phyloP scores from a whole-genome alignment of 2,113 vertebrate genomes.

The Petaurus breviceps region DNA sequence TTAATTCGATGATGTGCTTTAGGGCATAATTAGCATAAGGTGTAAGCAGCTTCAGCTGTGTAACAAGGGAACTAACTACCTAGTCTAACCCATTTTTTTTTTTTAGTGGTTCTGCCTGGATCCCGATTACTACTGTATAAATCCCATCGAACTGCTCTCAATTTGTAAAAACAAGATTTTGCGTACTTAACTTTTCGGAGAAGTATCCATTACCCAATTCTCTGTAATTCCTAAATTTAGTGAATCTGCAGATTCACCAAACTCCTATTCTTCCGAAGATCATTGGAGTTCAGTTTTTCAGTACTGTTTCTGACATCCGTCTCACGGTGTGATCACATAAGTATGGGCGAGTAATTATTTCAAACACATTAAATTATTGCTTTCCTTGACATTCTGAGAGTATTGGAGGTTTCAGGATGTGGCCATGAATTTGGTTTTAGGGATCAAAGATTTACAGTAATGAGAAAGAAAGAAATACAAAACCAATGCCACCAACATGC shows the following conservation, averaged over 20 bases:
- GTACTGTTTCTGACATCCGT: neutral
- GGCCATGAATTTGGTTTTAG: neutral
- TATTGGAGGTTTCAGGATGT: slow-evolving; percentile 38
- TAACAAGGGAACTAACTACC: neutral
- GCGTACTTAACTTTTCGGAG: neutral
- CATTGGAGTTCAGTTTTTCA: neutral
- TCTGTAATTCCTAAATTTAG: neutral
- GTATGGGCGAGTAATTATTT: slow-evolving; percentile 27
- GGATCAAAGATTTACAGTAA: neutral
- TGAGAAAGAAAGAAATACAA: neutral
- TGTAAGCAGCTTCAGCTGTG: slow-evolving; percentile 6
- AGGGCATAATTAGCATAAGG: neutral
- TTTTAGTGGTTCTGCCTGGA: neutral
- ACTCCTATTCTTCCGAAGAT: neutral
- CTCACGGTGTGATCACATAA: neutral
- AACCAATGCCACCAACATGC: neutral
- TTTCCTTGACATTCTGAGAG: neutral
- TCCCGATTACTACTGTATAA: neutral
- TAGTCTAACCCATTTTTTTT: neutral
- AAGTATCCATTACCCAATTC: neutral
- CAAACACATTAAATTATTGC: neutral
- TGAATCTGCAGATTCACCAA: neutral
- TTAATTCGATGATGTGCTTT: neutral
- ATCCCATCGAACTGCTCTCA: neutral
- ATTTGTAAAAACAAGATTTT: neutral